Evolutionary conservation across 2,797 vertebrate genomes (phyloP).

Genomic region (Knipowitschia caucasica): DNA sequence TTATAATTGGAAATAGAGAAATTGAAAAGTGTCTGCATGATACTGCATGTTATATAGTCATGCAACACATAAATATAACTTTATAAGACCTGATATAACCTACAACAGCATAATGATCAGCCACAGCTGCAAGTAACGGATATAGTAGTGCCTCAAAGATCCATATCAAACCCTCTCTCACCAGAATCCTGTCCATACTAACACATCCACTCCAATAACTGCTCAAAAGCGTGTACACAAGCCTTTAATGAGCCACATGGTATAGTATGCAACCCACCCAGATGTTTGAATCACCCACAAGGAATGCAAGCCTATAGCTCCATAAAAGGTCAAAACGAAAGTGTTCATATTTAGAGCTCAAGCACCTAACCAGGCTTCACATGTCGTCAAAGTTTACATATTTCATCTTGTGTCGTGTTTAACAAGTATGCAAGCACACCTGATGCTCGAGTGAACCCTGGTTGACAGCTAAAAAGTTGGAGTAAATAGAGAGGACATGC

Average conservation of each 20-base stretch:
- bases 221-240: constrained; percentile 23
- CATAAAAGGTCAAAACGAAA: constrained; percentile 32
- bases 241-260: constrained; percentile 26
- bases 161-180: no score
- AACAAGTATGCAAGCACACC: constrained; percentile 3
- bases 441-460: background rate
- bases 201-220: constrained; percentile 29
- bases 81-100: no score
- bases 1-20: no score
- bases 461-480: background rate
- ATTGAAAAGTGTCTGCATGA: no score
- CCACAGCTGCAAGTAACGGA: no score
- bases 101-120: no score
- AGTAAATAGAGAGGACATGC: constrained; percentile 34
- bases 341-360: background rate
- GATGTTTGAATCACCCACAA: constrained; percentile 20
- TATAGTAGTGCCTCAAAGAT: no score
- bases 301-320: constrained; percentile 23
- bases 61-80: no score
- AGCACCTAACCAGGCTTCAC: background rate
- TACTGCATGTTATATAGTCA: no score
- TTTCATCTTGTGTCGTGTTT: background rate
- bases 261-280: constrained; percentile 11
- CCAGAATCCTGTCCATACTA: constrained; percentile 8
- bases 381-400: background rate